Conservation (phyloP, 2,888 invertebrate species). For the Andrena flavipes region DNA sequence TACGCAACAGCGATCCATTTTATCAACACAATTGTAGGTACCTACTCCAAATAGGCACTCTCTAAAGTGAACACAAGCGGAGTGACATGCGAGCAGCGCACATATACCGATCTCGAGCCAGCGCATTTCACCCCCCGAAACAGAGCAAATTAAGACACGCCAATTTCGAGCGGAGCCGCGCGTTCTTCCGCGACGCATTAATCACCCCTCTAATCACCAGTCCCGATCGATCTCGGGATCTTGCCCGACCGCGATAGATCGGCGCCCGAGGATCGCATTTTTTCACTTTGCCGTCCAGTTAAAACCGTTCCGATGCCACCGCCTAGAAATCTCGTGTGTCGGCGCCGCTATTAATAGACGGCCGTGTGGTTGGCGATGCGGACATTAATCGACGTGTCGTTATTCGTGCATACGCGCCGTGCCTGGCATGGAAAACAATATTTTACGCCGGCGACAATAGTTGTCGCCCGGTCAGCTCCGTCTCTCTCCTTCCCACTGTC, state of each 20-base stretch:
- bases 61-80: too few relatives aligned
- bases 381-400: constrained; percentile 80
- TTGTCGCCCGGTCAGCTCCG: constrained; percentile 62
- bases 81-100: too few relatives aligned
- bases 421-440: constrained; percentile 80
- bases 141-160: constrained; percentile 16
- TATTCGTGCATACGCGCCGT: constrained; percentile 77
- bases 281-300: constrained; percentile 30
- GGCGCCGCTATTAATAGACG: constrained; percentile 77
- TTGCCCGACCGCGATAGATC: background rate
- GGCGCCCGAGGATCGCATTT: constrained; percentile 10
- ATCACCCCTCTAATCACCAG: constrained; percentile 22
- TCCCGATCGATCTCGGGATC: constrained; percentile 2
- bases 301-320: constrained; percentile 47
- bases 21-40: too few relatives aligned
- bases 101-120: too few relatives aligned
- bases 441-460: constrained; percentile 78
- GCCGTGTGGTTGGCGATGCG: constrained; percentile 74
- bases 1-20: too few relatives aligned
- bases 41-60: too few relatives aligned
- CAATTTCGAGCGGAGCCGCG: background rate
- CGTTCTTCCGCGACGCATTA: constrained; percentile 14
- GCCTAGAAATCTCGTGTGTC: constrained; percentile 69
- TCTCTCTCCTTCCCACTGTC: constrained; percentile 32
- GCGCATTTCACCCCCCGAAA: background rate